phyloP scores from a whole-genome alignment of 2,797 vertebrate genomes.

The Hippoglossus hippoglossus region DNA sequence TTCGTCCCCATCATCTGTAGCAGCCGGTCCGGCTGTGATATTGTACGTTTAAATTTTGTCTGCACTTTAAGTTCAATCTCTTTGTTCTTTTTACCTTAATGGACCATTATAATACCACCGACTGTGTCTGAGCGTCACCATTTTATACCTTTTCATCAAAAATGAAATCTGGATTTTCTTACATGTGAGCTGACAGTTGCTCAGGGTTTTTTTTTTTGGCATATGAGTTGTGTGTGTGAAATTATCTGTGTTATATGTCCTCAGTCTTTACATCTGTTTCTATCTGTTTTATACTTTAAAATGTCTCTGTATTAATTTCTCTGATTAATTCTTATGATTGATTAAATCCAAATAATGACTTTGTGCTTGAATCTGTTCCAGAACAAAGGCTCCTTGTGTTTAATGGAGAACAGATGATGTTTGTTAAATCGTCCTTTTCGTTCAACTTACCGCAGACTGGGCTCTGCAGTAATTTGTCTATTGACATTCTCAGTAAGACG shows the following conservation, averaged over 20 bases:
- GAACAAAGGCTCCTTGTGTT: background rate
- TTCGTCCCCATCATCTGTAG: background rate
- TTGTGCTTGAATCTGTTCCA: background rate
- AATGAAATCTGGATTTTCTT: background rate
- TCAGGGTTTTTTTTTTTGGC: too few species aligned
- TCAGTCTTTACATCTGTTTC: background rate
- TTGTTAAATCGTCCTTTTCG: background rate
- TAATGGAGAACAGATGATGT: background rate
- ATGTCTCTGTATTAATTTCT: background rate
- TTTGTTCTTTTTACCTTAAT: constrained; percentile 30
- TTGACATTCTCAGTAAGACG: background rate
- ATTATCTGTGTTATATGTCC: background rate
- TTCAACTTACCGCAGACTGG: background rate
- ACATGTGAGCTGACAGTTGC: too few species aligned
- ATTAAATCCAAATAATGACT: background rate
- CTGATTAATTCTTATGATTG: background rate
- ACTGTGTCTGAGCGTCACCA: constrained; percentile 17
- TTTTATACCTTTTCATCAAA: constrained; percentile 30
- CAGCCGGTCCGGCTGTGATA: constrained; percentile 9
- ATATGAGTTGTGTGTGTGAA: too few species aligned
- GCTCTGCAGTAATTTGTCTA: background rate
- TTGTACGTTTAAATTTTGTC: constrained; percentile 14
- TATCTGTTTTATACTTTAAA: background rate
- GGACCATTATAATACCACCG: constrained; percentile 17
- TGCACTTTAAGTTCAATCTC: constrained; percentile 5